A percentile compares a stretch with the other conserved stretches of the same genome.
Conservation (phyloP, 2,888 invertebrate genomes). For the Melangyna quadrimaculata region DNA sequence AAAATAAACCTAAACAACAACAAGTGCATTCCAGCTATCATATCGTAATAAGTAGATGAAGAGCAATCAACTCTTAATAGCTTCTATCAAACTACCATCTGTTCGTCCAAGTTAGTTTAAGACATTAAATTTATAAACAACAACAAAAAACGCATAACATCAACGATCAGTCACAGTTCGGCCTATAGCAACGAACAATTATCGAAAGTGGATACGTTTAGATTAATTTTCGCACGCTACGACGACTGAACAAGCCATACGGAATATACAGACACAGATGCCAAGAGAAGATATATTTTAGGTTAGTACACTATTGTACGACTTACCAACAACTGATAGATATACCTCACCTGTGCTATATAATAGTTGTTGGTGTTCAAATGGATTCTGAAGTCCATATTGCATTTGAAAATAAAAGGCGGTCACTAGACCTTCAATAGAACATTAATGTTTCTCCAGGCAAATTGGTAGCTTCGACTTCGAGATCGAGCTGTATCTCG, state of each 20-base stretch:
- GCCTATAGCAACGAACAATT: conserved; percentile 22
- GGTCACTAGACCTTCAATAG: conserved; percentile 58
- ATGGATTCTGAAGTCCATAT: conserved; percentile 23
- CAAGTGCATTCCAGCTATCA: conserved; percentile 11
- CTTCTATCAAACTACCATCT: conserved; percentile 37
- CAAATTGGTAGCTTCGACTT: conserved; percentile 28
- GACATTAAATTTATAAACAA: neutral
- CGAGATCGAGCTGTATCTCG: neutral
- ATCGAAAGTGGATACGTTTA: conserved; percentile 49
- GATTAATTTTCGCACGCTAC: conserved; percentile 65
- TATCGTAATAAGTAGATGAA: conserved; percentile 35
- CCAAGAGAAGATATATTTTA: conserved; percentile 15
- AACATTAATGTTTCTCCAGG: conserved; percentile 21
- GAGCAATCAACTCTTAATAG: conserved; percentile 57
- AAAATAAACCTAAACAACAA: neutral
- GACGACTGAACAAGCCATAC: neutral
- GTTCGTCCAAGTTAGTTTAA: conserved; percentile 7
- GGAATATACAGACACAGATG: neutral
- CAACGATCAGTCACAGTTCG: conserved; percentile 43
- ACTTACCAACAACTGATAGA: neutral
- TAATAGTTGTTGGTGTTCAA: neutral
- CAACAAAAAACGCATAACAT: conserved; percentile 28
- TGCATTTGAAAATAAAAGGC: conserved; percentile 26
- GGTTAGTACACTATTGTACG: neutral
- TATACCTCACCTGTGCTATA: neutral